Evolutionary conservation across 2,888 invertebrate species (phyloP).

Genomic region (Elysia crispata): DNA sequence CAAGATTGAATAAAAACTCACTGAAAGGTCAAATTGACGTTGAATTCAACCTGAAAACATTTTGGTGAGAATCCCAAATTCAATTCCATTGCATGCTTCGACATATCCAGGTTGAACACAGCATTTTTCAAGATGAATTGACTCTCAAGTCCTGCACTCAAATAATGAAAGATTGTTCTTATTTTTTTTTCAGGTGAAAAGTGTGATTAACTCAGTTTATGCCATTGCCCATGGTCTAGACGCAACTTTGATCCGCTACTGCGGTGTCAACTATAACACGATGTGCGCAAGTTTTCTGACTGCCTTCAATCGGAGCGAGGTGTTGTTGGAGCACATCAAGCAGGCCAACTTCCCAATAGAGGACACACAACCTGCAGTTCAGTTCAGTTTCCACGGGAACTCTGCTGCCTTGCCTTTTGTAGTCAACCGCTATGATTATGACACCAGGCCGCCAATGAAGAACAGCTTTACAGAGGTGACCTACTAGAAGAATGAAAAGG

Average conservation of each 20-base stretch:
- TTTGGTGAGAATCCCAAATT: too few species aligned
- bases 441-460: too few species aligned
- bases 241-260: constrained; percentile 62
- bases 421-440: constrained; percentile 56
- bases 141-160: too few species aligned
- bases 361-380: constrained; percentile 42
- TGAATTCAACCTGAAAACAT: too few species aligned
- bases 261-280: constrained; percentile 61
- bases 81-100: too few species aligned
- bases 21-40: too few species aligned
- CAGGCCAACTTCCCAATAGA: constrained; percentile 55
- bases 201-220: constrained; percentile 68
- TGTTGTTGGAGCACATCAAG: constrained; percentile 62
- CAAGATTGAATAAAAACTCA: too few species aligned
- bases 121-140: too few species aligned
- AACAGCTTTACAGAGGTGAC: too few species aligned
- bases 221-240: constrained; percentile 68
- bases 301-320: constrained; percentile 57
- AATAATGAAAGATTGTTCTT: too few species aligned
- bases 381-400: constrained; percentile 49
- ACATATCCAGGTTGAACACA: too few species aligned
- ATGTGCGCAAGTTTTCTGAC: constrained; percentile 66
- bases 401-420: constrained; percentile 54
- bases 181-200: constrained; percentile 46
- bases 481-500: too few species aligned